Conservation (phyloP, 1,140 invertebrate species). For the Drosophila novamexicana region DNA sequence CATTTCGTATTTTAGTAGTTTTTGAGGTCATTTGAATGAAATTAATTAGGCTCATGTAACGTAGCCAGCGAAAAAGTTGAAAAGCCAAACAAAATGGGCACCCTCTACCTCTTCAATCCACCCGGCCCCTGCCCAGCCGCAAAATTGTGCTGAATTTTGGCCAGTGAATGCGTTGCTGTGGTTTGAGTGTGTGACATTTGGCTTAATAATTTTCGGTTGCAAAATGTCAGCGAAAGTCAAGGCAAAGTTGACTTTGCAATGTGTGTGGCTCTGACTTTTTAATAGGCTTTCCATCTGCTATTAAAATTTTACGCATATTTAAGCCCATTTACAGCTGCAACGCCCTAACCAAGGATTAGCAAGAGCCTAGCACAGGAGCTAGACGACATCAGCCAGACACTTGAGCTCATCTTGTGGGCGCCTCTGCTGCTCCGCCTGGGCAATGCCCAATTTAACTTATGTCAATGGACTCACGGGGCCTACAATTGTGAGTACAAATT, state of each 20-base stretch:
- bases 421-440: constrained; percentile 12
- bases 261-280: constrained; percentile 46
- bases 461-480: constrained; percentile 4
- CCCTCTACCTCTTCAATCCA: neutral
- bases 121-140: neutral
- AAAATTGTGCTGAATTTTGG: constrained; percentile 2
- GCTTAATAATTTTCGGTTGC: constrained; percentile 49
- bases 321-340: constrained; percentile 60
- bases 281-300: constrained; percentile 61
- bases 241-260: constrained; percentile 53
- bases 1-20: constrained; percentile 48
- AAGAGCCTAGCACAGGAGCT: neutral
- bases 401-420: constrained; percentile 1
- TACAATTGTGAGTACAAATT: constrained; percentile 26
- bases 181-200: constrained; percentile 56
- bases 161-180: constrained; percentile 3
- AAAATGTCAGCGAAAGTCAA: constrained; percentile 66
- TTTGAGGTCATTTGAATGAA: constrained; percentile 64
- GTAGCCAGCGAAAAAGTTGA: constrained; percentile 50
- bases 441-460: constrained; percentile 39
- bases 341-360: constrained; percentile 36
- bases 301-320: constrained; percentile 77
- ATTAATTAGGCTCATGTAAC: constrained; percentile 73
- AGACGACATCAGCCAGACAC: constrained; percentile 10
- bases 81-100: constrained; percentile 52